Percentiles rank a stretch among this genome's conserved stretches.
Evolutionary conservation across 1,140 invertebrate genomes (phyloP).

Genomic region (Scaptomyza montana): DNA sequence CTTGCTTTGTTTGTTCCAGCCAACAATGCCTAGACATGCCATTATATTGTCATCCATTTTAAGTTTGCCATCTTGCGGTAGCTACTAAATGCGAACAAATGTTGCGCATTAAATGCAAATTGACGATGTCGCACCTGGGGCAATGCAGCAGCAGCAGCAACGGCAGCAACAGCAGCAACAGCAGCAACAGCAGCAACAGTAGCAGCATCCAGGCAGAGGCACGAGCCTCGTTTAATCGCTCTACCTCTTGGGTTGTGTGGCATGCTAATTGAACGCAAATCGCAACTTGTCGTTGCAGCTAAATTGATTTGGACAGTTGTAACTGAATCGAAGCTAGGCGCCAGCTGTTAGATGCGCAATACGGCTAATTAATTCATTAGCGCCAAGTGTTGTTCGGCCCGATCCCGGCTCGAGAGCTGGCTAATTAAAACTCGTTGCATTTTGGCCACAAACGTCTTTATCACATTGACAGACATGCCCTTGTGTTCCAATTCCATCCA

Average conservation of each 20-base stretch:
- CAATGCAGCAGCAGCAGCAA: background rate
- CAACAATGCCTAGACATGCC: no score
- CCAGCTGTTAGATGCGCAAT: slow-evolving; percentile 31
- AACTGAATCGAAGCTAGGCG: slow-evolving; percentile 1
- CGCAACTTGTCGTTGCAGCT: slow-evolving; percentile 27
- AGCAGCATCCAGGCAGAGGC: no score
- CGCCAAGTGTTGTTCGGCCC: slow-evolving; percentile 26
- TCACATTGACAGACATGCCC: slow-evolving; percentile 1
- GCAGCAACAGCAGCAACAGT: no score
- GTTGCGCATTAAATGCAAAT: slow-evolving; percentile 70
- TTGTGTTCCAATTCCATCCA: background rate
- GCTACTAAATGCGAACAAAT: slow-evolving; percentile 54
- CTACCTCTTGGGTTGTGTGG: background rate
- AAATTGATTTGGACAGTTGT: slow-evolving; percentile 62
- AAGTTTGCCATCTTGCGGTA: background rate
- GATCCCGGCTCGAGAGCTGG: slow-evolving; percentile 1
- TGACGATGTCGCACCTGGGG: slow-evolving; percentile 56
- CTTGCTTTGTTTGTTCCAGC: background rate
- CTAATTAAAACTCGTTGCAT: slow-evolving; percentile 59
- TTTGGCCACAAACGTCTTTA: slow-evolving; percentile 30
- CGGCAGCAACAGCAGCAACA: no score
- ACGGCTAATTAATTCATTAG: slow-evolving; percentile 65
- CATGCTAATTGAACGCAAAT: slow-evolving; percentile 74
- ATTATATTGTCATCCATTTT: background rate
- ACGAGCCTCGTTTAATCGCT: no score